Conservation (phyloP, 2,888 invertebrate genomes). For the Monoplex corrugatus region DNA sequence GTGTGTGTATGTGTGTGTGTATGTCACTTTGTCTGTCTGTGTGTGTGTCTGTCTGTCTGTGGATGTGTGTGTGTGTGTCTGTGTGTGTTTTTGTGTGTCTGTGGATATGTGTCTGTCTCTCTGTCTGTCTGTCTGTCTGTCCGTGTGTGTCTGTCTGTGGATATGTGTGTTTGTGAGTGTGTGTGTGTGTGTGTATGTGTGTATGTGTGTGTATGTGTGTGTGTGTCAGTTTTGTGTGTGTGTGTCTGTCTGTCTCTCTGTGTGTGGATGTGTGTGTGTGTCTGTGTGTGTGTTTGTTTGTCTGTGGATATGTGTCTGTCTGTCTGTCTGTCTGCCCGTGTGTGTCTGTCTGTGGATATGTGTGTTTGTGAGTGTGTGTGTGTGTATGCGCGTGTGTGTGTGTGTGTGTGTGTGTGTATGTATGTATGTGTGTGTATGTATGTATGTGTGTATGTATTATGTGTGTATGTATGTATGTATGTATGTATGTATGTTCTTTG, state of each 20-base stretch:
- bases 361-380: not conserved
- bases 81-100: not conserved
- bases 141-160: not conserved
- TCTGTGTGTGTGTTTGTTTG: not conserved
- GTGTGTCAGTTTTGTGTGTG: not conserved
- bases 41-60: not conserved
- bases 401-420: conserved; percentile 9
- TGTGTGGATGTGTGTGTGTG: too few species aligned
- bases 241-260: too few species aligned
- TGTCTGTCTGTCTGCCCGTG: too few species aligned
- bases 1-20: too few species aligned
- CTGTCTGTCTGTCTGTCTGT: not conserved
- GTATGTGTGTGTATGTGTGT: not conserved
- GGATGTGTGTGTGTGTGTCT: conserved; percentile 12
- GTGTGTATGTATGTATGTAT: not conserved
- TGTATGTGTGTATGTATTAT: not conserved
- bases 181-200: too few species aligned
- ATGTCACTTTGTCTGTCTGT: not conserved
- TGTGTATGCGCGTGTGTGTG: conserved; percentile 22
- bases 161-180: not conserved
- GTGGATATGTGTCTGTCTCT: too few species aligned
- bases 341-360: too few species aligned
- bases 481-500: not conserved
- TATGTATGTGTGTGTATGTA: not conserved
- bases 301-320: too few species aligned